Evolutionary conservation across 2,888 invertebrate genomes (phyloP).

Genomic region (Odontomyia ornata): DNA sequence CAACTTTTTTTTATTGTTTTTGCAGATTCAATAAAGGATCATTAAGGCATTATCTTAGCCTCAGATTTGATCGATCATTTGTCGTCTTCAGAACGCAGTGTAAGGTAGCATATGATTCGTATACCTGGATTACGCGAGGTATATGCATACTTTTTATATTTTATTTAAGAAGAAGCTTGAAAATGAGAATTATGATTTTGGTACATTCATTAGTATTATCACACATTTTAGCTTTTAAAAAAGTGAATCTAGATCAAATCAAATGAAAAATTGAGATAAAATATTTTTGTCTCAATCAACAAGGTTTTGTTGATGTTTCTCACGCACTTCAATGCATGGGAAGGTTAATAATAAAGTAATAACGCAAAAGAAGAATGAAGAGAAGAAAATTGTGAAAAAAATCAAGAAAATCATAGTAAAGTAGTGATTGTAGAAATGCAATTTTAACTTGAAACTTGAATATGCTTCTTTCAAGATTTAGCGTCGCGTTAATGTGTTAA

Average conservation of each 20-base stretch:
- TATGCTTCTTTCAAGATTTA: not conserved
- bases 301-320: not conserved
- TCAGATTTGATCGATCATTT: not conserved
- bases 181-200: not conserved
- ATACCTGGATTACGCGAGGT: not conserved
- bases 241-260: not conserved
- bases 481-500: not conserved
- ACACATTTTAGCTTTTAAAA: not conserved
- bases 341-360: not conserved
- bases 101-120: not conserved
- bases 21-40: too few species aligned
- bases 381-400: too few species aligned
- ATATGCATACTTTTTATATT: not conserved
- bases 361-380: too few species aligned
- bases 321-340: not conserved
- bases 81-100: not conserved
- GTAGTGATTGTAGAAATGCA: not conserved
- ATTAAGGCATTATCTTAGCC: too few species aligned
- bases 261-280: not conserved
- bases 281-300: not conserved
- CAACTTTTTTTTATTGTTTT: too few species aligned
- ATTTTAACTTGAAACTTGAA: constrained; percentile 1
- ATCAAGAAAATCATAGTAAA: not conserved
- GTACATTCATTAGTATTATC: constrained; percentile 5
- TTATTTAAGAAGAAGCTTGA: not conserved